Conservation (phyloP, 2,797 vertebrate genomes). For the Neopelma chrysocephalum region DNA sequence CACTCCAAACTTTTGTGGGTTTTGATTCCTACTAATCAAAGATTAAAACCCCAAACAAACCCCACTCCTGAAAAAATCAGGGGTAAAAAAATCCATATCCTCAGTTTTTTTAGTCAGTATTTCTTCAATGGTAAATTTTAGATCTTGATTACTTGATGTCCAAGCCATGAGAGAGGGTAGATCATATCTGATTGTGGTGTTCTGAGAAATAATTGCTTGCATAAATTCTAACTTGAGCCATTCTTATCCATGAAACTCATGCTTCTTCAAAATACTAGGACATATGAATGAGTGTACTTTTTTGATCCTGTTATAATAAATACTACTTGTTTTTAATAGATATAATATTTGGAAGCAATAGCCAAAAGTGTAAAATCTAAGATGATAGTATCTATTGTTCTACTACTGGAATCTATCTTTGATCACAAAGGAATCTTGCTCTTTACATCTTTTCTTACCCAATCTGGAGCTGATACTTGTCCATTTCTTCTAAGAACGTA, state of each 20-base stretch:
- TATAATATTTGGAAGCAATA: background rate
- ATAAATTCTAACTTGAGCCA: background rate
- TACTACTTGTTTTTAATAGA: background rate
- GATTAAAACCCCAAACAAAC: background rate
- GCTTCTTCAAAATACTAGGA: background rate
- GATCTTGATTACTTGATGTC: background rate
- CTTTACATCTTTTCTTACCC: background rate
- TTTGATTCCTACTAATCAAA: background rate
- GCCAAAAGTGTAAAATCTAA: background rate
- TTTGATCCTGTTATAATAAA: background rate
- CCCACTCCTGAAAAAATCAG: rapidly evolving
- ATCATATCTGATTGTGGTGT: background rate
- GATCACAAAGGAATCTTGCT: background rate
- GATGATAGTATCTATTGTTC: background rate
- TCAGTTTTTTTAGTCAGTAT: background rate
- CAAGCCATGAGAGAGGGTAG: background rate
- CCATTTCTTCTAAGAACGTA: background rate
- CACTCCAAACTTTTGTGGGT: background rate
- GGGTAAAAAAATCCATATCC: background rate
- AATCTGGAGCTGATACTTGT: background rate
- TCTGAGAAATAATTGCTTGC: background rate
- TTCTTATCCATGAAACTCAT: background rate
- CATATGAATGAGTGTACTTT: background rate
- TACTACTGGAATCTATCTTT: background rate
- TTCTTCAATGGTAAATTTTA: background rate